phyloP scores from a whole-genome alignment of 2,888 invertebrate species.

The Morpho helenor region DNA sequence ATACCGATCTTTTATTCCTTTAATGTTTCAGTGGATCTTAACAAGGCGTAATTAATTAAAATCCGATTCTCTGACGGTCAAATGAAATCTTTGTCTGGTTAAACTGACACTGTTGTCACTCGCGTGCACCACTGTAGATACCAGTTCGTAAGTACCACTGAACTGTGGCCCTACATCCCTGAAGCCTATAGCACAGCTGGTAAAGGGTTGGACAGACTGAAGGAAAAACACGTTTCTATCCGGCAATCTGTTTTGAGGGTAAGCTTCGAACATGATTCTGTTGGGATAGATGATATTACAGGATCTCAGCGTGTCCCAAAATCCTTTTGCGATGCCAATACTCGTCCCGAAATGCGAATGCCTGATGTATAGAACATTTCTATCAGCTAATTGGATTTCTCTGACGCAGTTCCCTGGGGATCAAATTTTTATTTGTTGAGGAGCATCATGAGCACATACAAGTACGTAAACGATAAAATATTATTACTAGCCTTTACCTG shows the following conservation, averaged over 20 bases:
- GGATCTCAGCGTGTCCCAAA: slow-evolving; percentile 35
- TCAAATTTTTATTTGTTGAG: neutral
- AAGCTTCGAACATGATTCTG: slow-evolving; percentile 39
- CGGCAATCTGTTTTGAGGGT: slow-evolving; percentile 35
- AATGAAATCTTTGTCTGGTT: slow-evolving; percentile 2
- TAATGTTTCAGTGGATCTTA: too few species aligned
- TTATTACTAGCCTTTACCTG: neutral
- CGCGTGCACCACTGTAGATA: slow-evolving; percentile 27
- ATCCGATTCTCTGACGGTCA: neutral
- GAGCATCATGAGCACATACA: neutral
- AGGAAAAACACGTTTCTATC: slow-evolving; percentile 26
- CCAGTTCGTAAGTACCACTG: slow-evolving; percentile 46
- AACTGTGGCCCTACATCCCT: slow-evolving; percentile 30
- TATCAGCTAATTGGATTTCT: slow-evolving; percentile 34
- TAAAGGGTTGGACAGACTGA: slow-evolving; percentile 33
- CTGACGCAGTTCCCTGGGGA: slow-evolving; percentile 34
- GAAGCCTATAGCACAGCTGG: slow-evolving; percentile 38
- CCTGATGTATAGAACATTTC: slow-evolving; percentile 33
- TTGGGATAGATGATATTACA: slow-evolving; percentile 45
- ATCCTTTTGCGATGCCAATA: slow-evolving; percentile 37
- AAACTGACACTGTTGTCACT: neutral
- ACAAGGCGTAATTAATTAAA: neutral
- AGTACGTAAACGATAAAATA: neutral
- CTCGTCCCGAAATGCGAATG: slow-evolving; percentile 33
- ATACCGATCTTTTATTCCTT: too few species aligned